A percentile compares a stretch with the other conserved stretches of the same genome.
Evolutionary conservation across 2,797 vertebrate genomes (phyloP).

Genomic region (Takifugu ocellatus): DNA sequence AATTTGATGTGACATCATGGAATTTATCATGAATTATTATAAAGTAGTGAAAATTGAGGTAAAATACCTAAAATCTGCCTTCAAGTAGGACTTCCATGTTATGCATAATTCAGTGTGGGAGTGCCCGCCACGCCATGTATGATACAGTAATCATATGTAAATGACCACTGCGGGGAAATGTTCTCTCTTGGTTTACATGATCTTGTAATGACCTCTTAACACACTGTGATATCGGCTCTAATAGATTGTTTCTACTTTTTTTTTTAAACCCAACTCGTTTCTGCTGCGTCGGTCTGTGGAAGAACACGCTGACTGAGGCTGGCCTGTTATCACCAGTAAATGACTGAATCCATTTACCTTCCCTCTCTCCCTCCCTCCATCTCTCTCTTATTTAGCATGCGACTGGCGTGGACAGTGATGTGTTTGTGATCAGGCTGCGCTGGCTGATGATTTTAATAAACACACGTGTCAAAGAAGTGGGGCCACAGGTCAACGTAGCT

Average conservation of each 20-base stretch:
- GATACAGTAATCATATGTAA: constrained; percentile 72
- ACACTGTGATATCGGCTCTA: constrained; percentile 70
- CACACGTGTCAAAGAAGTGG: constrained; percentile 37
- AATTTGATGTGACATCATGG: too few species aligned
- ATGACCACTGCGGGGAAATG: constrained; percentile 66
- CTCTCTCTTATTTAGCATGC: constrained; percentile 70
- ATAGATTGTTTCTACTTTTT: constrained; percentile 67
- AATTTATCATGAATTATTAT: too few species aligned
- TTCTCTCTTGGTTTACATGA: constrained; percentile 73
- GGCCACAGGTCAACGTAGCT: constrained; percentile 64
- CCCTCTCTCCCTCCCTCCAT: constrained; percentile 29
- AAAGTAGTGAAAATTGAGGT: too few species aligned
- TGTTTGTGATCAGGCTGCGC: constrained; percentile 65
- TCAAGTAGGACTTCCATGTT: too few species aligned
- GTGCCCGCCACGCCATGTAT: constrained; percentile 25
- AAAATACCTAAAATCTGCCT: too few species aligned
- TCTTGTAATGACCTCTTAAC: constrained; percentile 77
- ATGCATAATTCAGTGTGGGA: too few species aligned
- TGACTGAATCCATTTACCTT: constrained; percentile 76
- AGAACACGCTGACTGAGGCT: constrained; percentile 68
- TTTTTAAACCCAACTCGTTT: constrained; percentile 28
- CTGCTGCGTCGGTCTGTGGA: constrained; percentile 53
- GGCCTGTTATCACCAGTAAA: constrained; percentile 78
- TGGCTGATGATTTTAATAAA: constrained; percentile 73
- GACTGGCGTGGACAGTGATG: constrained; percentile 66